Evolutionary conservation across 1,140 invertebrate genomes (phyloP), one percentile per base, ranked within the genome.

Genomic region (Atta colombica): DNA sequence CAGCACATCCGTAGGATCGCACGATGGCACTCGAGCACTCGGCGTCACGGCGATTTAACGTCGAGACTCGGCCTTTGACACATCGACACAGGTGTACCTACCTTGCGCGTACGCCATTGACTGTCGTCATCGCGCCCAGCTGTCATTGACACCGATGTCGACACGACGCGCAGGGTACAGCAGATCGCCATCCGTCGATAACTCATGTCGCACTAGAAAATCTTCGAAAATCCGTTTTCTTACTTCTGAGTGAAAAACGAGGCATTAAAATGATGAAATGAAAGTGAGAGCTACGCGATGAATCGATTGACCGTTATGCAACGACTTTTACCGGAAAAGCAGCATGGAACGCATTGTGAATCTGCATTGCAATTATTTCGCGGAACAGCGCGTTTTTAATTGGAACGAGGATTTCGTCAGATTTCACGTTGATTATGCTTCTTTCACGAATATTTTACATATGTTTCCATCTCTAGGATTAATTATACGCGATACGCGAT

Each of bases 31-130:
- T 72, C 69, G 49, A 35, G 10, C 2, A 7, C 3, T 39, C 65
- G 10, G 18, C 31, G 65, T 66, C 35, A 88, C 68, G 5, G 5
- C 5, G 63, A n/a, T 66, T 7, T 16, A n/a, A 28, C 8, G 18
- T 5, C 31, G 72, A 85, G 80, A 87, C 77, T 82, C 71, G 16
- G 69, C 14, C 77, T 69, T 61, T 88, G 89, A 90, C 82, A 88
- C 82, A 86, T 90, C 77, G 77, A 81, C 77, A 90, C 55, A 87
- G 84, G 65, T 82, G 85, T 72, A 53, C 87, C 65, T 82, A 89
- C 16, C 21, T 39, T 53, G 35, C 39, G 45, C 39, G 28, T 66
- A 87, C 85, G 84, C 77, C 77, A 89, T 89, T 81, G 31, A n/a
- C 78, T 71, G 35, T 53, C 72, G 55, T 75, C 55, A 51, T 69